Percentiles rank a stretch among this genome's conserved stretches.
phyloP scores from a whole-genome alignment of 2,113 vertebrate genomes.

The Raja brachyura region DNA sequence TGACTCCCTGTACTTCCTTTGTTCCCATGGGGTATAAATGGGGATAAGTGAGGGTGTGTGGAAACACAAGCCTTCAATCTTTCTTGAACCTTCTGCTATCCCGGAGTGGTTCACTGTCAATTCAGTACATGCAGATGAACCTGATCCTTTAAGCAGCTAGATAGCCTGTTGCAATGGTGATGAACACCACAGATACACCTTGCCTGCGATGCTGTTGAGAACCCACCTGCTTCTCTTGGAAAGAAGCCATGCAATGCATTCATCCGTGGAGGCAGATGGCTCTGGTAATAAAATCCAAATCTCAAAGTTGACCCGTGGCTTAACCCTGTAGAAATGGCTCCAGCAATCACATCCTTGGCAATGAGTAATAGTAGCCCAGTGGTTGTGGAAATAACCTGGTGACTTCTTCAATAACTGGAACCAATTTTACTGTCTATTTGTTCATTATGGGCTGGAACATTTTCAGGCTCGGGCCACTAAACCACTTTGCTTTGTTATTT shows the following conservation, averaged over 20 bases:
- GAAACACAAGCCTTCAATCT: too few relatives aligned
- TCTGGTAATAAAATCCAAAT: neutral
- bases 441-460: neutral
- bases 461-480: neutral
- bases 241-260: neutral
- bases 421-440: neutral
- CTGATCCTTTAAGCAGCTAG: neutral
- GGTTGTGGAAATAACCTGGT: neutral
- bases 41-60: neutral
- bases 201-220: neutral
- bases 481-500: neutral
- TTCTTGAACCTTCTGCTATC: too few relatives aligned
- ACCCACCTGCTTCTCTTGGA: neutral
- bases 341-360: neutral
- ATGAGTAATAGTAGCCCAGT: neutral
- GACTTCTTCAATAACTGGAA: neutral
- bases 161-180: neutral
- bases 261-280: neutral
- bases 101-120: neutral
- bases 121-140: neutral
- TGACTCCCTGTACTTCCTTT: neutral
- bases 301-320: neutral
- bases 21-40: neutral
- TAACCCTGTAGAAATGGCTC: neutral
- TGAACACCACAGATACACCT: neutral